Evolutionary conservation across 1,140 invertebrate species (phyloP).

Genomic region (Ostrea edulis): DNA sequence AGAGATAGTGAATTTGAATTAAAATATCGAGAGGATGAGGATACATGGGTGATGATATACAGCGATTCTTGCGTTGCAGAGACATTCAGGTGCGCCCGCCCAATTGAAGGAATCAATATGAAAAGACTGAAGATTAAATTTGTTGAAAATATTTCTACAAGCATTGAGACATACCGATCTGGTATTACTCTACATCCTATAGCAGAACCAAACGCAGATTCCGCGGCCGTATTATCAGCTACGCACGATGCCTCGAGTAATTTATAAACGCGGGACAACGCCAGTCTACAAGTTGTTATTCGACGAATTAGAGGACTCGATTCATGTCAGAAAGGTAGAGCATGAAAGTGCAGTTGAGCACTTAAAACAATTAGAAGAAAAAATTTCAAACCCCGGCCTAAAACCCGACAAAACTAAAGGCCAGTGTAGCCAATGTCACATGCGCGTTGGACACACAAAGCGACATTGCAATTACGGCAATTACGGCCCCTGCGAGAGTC

Average conservation of each 20-base stretch:
- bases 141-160: neutral
- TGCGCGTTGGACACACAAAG: neutral
- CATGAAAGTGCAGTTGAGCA: neutral
- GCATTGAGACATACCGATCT: neutral
- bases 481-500: neutral
- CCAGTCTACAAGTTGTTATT: neutral
- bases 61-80: slow-evolving; percentile 18
- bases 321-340: neutral
- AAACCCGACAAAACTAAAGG: neutral
- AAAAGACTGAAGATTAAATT: neutral
- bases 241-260: neutral
- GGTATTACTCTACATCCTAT: neutral
- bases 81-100: neutral
- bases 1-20: neutral
- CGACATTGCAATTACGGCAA: neutral
- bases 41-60: neutral
- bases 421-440: neutral
- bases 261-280: neutral
- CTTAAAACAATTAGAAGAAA: neutral
- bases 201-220: neutral
- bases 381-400: neutral
- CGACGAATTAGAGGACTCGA: neutral
- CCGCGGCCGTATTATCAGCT: neutral
- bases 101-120: neutral
- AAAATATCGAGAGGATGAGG: slow-evolving; percentile 10